Evolutionary conservation across 2,888 invertebrate species (phyloP).

Genomic region (Branchipolynoe longqiensis): DNA sequence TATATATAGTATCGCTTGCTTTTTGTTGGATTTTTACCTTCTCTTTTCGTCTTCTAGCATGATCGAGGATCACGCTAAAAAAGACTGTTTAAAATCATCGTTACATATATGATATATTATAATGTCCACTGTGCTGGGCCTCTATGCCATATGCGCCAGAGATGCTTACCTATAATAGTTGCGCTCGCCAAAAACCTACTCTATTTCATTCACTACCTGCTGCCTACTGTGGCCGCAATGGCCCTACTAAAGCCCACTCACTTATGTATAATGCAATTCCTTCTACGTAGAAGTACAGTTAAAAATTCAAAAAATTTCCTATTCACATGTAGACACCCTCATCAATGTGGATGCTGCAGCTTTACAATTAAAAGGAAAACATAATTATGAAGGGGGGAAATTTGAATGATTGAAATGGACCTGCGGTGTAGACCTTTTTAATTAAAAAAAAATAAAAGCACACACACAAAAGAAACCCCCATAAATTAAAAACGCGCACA

Average conservation of each 20-base stretch:
- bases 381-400: no score
- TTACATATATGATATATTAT: slow-evolving; percentile 45
- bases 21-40: slow-evolving; percentile 36
- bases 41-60: slow-evolving; percentile 37
- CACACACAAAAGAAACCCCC: no score
- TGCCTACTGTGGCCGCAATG: slow-evolving; percentile 48
- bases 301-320: slow-evolving; percentile 57
- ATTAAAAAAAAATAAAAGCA: no score
- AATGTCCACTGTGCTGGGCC: slow-evolving; percentile 53
- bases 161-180: slow-evolving; percentile 50
- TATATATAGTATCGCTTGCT: no score
- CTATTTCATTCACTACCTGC: slow-evolving; percentile 48
- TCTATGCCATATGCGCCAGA: slow-evolving; percentile 52
- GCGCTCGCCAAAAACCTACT: slow-evolving; percentile 52
- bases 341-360: slow-evolving; percentile 32
- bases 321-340: slow-evolving; percentile 50
- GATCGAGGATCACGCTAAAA: slow-evolving; percentile 55
- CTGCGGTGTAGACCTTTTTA: slow-evolving; percentile 53
- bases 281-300: slow-evolving; percentile 42
- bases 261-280: slow-evolving; percentile 51
- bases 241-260: slow-evolving; percentile 56
- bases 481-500: no score
- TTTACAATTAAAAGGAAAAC: no score
- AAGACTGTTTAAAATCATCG: slow-evolving; percentile 53
- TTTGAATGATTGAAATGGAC: no score